Base-by-base conservation (phyloP, 2,888 invertebrate genomes). In the Phortica magna region DNA sequence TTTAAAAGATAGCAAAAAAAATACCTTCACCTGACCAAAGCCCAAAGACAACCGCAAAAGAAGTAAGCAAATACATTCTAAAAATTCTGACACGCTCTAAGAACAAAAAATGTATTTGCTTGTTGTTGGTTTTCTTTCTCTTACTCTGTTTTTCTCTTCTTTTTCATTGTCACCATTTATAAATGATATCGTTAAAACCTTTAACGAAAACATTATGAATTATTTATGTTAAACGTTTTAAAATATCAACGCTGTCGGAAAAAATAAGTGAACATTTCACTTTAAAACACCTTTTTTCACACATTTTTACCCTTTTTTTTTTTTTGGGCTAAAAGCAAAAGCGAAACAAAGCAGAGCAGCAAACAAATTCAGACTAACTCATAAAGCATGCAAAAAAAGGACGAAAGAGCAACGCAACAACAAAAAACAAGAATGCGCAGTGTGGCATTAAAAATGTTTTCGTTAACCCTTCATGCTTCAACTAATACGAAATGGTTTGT, bases 151-250 rank as follows among this genome's bases (percentile, higher is more conserved):
- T 65, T 10, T 41, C 14, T 14, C 1, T 12, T 68, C 43, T 9
- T 43, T 67, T 41, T 67, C 17, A 17, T 14, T 67, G 14, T 67
- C 43, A 43, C 41, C 31, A 65, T 81, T 77, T 80, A 76, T 76
- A 79, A 81, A 77, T 75, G 73, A 82, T 77, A 81, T 77, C 77
- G 77, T 72, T 75, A 76, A 31, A 57, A 79, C 79, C 68, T 67
- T 71, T 76, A 71, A 71, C 55, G 39, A 78, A 79, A 83, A 80
- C 77, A 78, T 80, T 79, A 83, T 87, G 82, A 82, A 87, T 86
- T 79, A 87, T 87, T 87, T 82, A 87, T 87, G 79, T 79, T 83
- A 88, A 87, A 82, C 82, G 83, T 80, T 87, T 83, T 79, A 78
- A 81, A 78, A 76, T 55, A 55, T 31, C 31, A 61, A 9, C 19